phyloP scores from a whole-genome alignment of 2,797 vertebrate genomes.

The Aplochiton taeniatus region DNA sequence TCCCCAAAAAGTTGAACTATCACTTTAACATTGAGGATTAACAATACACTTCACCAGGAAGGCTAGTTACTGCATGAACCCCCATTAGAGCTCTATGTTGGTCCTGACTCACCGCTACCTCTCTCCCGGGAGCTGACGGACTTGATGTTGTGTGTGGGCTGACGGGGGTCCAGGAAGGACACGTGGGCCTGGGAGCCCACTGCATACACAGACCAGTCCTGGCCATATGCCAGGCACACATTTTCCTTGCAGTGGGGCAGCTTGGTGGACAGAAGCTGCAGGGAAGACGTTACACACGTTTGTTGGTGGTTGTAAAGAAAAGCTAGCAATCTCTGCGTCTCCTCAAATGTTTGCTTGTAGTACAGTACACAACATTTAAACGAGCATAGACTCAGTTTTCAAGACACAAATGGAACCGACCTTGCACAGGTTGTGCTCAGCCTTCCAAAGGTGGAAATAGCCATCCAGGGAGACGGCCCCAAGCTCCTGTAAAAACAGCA shows the following conservation, averaged over 20 bases:
- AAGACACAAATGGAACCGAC: slow-evolving; percentile 58
- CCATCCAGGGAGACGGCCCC: slow-evolving; percentile 97
- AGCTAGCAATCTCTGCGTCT: neutral
- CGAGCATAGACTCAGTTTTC: neutral
- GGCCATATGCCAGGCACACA: slow-evolving; percentile 94
- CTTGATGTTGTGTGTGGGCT: slow-evolving; percentile 89
- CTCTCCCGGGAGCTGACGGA: slow-evolving; percentile 93
- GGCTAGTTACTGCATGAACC: too few relatives aligned
- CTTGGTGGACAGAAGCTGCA: slow-evolving; percentile 93
- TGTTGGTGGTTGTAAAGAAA: neutral
- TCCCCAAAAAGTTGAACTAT: too few relatives aligned
- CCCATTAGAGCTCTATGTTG: too few relatives aligned
- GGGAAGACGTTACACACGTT: slow-evolving; percentile 6
- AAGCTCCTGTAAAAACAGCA: slow-evolving; percentile 79
- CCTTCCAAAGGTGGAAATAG: slow-evolving; percentile 99
- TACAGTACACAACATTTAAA: neutral
- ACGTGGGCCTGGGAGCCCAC: slow-evolving; percentile 98
- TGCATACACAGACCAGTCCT: slow-evolving; percentile 97
- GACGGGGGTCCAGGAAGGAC: slow-evolving; percentile 95
- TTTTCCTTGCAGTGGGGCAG: slow-evolving; percentile 97
- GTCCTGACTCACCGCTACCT: slow-evolving; percentile 86
- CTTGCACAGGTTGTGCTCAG: slow-evolving; percentile 91
- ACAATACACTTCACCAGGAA: too few relatives aligned
- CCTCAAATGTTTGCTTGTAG: neutral
- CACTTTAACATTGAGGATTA: too few relatives aligned